Base-by-base conservation (phyloP, 2,797 vertebrate genomes). In the Ctenochaetus hawaiiensis region DNA sequence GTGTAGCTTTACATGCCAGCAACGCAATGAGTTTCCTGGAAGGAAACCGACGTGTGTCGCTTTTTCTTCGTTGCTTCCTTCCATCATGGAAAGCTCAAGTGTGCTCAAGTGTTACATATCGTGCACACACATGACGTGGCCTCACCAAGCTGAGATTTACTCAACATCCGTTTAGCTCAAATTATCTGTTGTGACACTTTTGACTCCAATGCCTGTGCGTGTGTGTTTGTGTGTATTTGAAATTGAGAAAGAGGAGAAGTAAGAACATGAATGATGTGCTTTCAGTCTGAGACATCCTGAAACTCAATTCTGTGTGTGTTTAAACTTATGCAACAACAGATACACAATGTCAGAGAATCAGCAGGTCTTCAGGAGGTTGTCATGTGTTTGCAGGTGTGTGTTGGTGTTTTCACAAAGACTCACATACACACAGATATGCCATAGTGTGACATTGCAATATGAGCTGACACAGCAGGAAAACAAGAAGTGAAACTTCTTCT, bases 81-180 rank as follows among this genome's bases (percentile, higher is more conserved):
- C 63, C 75, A 76, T 85, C 79, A 82, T 66, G 82, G 83, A 85
- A 88, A 85, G 13, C 71, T 80, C n/a, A 14, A 45, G 16, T 22
- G 48, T 76, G 67, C 75, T 80, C 74, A 71, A 10, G 26, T 0
- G n/a, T 62, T 78, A 57, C 81, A 80, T 82, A 74, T 57, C 18
- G 8, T 26, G 16, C 71, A 83, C 75, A 75, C 59, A 60, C 52
- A 41, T 72, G 66, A 85, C 56, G 66, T 53, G 53, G 10, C 57
- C 48, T 62, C 41, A 17, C 26, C 8, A 8, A 44, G 37, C 61
- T 7, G 53, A 8, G 44, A 44, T 80, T 93, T 93, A 88, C 91
- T 37, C 91, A 93, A 94, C 67, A 90, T 94, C 93, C 92, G 87
- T n/a, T 89, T 23, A 18, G 17, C 76, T 85, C 69, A 73, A 72